Base-by-base conservation (phyloP, 2,113 vertebrate genomes). In the Cheilinus undulatus region DNA sequence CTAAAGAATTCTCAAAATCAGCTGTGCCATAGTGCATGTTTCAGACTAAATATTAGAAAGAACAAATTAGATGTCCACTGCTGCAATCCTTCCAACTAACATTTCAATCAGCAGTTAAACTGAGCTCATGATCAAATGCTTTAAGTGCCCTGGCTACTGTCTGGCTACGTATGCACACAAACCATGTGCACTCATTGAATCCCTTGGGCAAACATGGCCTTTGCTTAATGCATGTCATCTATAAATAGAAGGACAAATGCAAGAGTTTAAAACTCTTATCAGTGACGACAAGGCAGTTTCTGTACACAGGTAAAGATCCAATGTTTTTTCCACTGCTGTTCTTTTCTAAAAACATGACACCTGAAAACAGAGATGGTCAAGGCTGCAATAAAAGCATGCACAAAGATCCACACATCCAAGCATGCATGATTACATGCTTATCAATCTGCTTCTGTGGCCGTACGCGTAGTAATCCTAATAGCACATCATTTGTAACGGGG, bases 401-500 rank as follows among this genome's bases (percentile, higher is more conserved):
- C 23, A 23, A 17, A 64, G 52, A 76, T 24, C 42, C 45, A 73
- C 49, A 30, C 60, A 27, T 48, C 36, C 17, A 8, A 42, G 46
- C 42, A 28, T 11, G 64, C 43, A 40, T 52, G 73, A 80, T 74
- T 67, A 67, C 57, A 63, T 9, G 50, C 61, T 70, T 60, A 62
- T 80, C 68, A 73, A 68, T 76, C 73, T 54, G 80, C 82, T 76
- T 73, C 68, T 71, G 78, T 76, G 64, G 64, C 69, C 23, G 48
- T 50, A 53, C 17, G 67, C 50, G 24, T 48, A 51, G 83, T 85
- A 79, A 87, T 83, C 86, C 76, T 77, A 81, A 89, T 51, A 75
- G 54, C 78, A 61, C 73, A 64, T 84, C 78, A 80, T 87, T 88
- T 87, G 82, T 82, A 76, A 77, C 30, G 11, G 45, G 24, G 64